Conservation (phyloP, 1,140 invertebrate species). For the Achroia grisella region DNA sequence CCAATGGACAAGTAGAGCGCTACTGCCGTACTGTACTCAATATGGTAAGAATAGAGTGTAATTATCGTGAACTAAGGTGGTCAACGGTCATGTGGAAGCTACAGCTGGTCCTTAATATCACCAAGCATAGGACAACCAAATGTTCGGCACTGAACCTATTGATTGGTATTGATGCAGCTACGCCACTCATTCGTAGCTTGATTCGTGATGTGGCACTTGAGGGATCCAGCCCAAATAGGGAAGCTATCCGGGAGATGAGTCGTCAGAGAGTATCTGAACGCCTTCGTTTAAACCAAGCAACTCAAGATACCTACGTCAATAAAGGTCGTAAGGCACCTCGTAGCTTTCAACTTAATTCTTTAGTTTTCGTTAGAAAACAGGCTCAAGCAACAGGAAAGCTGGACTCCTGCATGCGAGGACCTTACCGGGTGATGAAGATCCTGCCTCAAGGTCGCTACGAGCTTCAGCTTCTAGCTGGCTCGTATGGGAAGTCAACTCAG, state of each 20-base stretch:
- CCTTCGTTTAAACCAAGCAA: not conserved
- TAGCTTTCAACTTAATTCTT: not conserved
- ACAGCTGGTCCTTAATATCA: slow-evolving; percentile 7
- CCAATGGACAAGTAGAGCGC: slow-evolving; percentile 25
- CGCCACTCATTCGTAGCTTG: slow-evolving; percentile 1
- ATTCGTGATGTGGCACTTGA: slow-evolving; percentile 9
- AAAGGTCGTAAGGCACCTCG: not conserved
- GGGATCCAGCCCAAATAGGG: slow-evolving; percentile 3
- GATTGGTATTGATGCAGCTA: slow-evolving; percentile 8
- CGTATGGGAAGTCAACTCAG: slow-evolving; percentile 13
- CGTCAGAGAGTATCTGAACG: not conserved
- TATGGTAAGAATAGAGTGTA: slow-evolving; percentile 15
- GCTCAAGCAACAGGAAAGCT: slow-evolving; percentile 8
- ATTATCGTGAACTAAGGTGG: not conserved
- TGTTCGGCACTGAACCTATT: slow-evolving; percentile 3
- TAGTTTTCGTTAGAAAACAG: slow-evolving; percentile 9
- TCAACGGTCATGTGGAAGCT: not conserved
- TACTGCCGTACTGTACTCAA: slow-evolving; percentile 21
- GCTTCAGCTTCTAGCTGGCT: slow-evolving; percentile 8
- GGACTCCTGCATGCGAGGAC: slow-evolving; percentile 10
- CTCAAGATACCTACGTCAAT: slow-evolving; percentile 5
- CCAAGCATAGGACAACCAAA: slow-evolving; percentile 8
- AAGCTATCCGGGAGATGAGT: slow-evolving; percentile 3
- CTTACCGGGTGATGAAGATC: slow-evolving; percentile 5
- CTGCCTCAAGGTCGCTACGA: slow-evolving; percentile 13